These are phyloP conservation scores for Saccostrea glomerata DNA, from an alignment of 1,140 invertebrate species.

Conservation along the genomic window DNA sequence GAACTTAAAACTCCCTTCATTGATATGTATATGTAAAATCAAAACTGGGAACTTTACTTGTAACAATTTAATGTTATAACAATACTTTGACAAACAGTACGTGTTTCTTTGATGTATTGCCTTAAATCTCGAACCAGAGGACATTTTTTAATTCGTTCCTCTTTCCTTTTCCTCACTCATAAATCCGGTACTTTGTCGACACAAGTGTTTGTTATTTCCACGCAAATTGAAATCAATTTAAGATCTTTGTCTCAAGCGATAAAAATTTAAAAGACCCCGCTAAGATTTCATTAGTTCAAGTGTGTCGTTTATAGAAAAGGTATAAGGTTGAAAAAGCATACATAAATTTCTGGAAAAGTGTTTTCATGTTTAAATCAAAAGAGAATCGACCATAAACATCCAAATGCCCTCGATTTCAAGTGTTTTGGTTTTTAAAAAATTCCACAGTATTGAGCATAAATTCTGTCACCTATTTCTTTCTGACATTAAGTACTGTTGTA, in stretches of 20 bases:
- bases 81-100: conserved; percentile 9
- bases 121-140: not conserved
- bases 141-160: not conserved
- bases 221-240: conserved; percentile 38
- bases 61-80: not conserved
- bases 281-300: conserved; percentile 10
- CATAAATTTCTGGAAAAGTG: not conserved
- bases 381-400: not conserved
- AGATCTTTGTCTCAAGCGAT: conserved; percentile 14
- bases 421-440: not conserved
- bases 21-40: not conserved
- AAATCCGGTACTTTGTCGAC: not conserved
- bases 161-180: not conserved
- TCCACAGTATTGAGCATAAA: not conserved
- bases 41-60: not conserved
- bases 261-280: conserved; percentile 23
- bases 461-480: not conserved
- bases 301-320: not conserved
- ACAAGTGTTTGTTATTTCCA: conserved; percentile 21
- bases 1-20: not conserved
- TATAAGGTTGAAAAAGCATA: not conserved
- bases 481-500: no score
- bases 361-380: not conserved
- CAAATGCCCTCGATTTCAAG: not conserved
- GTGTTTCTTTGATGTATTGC: not conserved